Evolutionary conservation across 2,797 vertebrate species (phyloP).

Genomic region (Sebastes elongatus): DNA sequence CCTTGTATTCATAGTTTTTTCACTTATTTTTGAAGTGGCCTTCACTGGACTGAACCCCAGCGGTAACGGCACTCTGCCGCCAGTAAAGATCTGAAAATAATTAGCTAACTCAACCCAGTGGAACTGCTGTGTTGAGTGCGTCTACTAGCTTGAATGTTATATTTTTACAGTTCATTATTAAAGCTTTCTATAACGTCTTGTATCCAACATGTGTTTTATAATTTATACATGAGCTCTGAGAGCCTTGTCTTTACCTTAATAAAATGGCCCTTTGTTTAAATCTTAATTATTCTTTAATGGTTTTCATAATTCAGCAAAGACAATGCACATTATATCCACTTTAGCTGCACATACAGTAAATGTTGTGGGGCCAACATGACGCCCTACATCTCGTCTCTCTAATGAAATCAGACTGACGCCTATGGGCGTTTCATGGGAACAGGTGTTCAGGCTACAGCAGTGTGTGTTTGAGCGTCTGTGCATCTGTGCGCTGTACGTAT

Average conservation of each 20-base stretch:
- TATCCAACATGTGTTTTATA: background rate
- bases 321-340: background rate
- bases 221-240: background rate
- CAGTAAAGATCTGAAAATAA: conserved; percentile 46
- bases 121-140: background rate
- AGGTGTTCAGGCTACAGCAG: conserved; percentile 36
- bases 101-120: conserved; percentile 25
- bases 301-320: background rate
- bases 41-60: conserved; percentile 13
- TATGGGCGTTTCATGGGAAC: conserved; percentile 22
- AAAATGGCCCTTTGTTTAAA: background rate
- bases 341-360: background rate
- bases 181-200: background rate
- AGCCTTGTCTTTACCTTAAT: no score
- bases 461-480: conserved; percentile 17
- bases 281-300: background rate
- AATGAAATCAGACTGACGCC: conserved; percentile 28
- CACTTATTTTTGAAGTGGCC: no score
- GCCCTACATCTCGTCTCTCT: background rate
- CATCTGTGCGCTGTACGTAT: conserved; percentile 30
- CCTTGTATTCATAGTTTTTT: no score
- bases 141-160: background rate
- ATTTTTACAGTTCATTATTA: background rate
- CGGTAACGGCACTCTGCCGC: conserved; percentile 10
- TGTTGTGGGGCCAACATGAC: background rate